These are phyloP conservation scores for Harpagoxenus sublaevis DNA, from an alignment of 2,888 invertebrate species.

Conservation along the genomic window DNA sequence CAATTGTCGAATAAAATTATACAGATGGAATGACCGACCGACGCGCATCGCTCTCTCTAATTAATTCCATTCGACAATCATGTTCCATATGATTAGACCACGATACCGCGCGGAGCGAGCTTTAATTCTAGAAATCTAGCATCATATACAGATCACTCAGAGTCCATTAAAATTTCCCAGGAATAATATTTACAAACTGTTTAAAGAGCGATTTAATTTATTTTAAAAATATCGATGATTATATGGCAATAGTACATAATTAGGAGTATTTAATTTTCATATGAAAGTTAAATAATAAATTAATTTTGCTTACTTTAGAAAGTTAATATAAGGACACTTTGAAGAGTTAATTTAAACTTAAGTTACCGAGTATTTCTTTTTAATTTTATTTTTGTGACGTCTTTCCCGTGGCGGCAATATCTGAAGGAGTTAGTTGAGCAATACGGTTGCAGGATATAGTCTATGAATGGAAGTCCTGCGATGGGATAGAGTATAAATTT, in stretches of 20 bases:
- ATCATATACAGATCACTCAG: background rate
- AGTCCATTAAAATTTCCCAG: background rate
- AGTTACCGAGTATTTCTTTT: background rate
- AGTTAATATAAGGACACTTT: background rate
- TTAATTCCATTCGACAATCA: conserved; percentile 37
- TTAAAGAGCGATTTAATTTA: background rate
- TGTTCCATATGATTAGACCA: conserved; percentile 10
- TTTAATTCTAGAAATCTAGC: background rate
- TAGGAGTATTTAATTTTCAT: background rate
- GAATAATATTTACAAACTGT: background rate
- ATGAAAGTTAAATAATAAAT: conserved; percentile 10
- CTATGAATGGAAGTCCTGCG: conserved; percentile 28
- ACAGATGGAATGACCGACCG: conserved; percentile 35
- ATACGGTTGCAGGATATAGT: conserved; percentile 11
- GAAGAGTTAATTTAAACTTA: conserved; percentile 10
- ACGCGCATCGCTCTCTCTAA: conserved; percentile 20
- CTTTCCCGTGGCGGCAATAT: background rate
- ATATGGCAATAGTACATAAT: background rate
- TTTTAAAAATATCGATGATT: background rate
- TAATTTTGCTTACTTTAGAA: background rate
- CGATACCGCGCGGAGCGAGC: background rate
- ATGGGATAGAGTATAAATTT: conserved; percentile 77
- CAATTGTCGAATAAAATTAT: conserved; percentile 63
- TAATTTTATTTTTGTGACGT: background rate
- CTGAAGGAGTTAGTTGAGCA: conserved; percentile 21